A percentile compares a stretch with the other conserved stretches of the same genome.
Evolutionary conservation across 2,113 vertebrate genomes (phyloP).

Genomic region (Amphilophus citrinellus): DNA sequence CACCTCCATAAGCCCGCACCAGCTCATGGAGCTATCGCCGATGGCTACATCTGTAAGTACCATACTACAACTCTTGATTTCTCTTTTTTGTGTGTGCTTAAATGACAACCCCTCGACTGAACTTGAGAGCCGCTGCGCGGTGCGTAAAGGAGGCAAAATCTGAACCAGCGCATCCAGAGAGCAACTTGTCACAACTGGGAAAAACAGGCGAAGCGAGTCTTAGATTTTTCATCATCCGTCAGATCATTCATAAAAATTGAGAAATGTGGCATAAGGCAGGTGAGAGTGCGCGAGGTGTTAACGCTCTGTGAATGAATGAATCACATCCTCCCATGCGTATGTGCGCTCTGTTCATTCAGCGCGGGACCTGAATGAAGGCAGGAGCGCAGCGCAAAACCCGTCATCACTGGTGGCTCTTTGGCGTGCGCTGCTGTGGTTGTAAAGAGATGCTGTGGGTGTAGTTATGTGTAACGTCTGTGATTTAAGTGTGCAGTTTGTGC

Average conservation of each 20-base stretch:
- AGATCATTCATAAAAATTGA: not conserved
- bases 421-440: not conserved
- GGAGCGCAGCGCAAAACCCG: not conserved
- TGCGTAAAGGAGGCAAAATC: constrained; percentile 22
- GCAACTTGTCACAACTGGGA: not conserved
- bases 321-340: constrained; percentile 11
- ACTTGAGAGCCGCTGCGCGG: constrained; percentile 20
- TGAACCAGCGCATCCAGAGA: not conserved
- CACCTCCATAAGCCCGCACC: constrained; percentile 66
- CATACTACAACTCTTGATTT: not conserved
- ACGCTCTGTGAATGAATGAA: constrained; percentile 39
- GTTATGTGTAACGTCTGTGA: not conserved
- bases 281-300: not conserved
- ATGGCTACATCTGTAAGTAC: constrained; percentile 82
- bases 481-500: not conserved
- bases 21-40: constrained; percentile 72
- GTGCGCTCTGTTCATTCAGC: constrained; percentile 46
- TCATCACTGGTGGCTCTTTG: not conserved
- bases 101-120: not conserved
- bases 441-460: not conserved
- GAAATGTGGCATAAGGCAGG: not conserved
- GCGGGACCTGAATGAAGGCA: constrained; percentile 29
- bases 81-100: not conserved
- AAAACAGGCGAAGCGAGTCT: not conserved
- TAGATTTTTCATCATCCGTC: not conserved